Percentiles rank a stretch among this genome's conserved stretches.
Conservation (phyloP, 2,113 vertebrate species). For the Notarius quadriscutis region DNA sequence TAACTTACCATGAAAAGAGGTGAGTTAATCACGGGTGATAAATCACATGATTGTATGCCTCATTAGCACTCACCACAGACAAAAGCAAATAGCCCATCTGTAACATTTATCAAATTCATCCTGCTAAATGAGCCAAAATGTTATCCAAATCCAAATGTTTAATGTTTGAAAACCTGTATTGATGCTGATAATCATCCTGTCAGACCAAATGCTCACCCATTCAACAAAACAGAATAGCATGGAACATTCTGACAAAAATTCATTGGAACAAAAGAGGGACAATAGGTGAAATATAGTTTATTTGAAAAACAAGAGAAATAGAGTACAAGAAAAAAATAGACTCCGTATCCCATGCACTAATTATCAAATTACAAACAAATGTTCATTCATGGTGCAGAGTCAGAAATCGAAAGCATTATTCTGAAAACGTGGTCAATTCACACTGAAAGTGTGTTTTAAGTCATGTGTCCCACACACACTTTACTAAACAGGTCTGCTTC, state of each 20-base stretch:
- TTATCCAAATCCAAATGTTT: slow-evolving; percentile 6
- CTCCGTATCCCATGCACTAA: not conserved
- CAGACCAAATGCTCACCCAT: slow-evolving; percentile 3
- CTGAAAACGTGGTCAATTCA: not conserved
- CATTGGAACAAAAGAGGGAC: not conserved
- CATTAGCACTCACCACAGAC: not conserved
- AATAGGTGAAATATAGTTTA: not conserved
- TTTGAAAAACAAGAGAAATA: not conserved
- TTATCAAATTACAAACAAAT: not conserved
- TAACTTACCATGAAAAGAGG: slow-evolving; percentile 23
- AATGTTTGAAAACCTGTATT: not conserved
- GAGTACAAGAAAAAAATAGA: not conserved
- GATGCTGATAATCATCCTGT: slow-evolving; percentile 5
- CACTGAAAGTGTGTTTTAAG: not conserved
- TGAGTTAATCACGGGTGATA: slow-evolving; percentile 25
- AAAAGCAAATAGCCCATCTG: slow-evolving; percentile 29
- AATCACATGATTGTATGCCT: slow-evolving; percentile 18
- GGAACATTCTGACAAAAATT: not conserved
- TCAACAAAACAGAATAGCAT: not conserved
- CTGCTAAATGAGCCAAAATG: slow-evolving; percentile 13
- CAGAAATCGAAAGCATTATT: not conserved
- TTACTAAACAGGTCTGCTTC: not conserved
- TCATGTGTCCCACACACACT: not conserved
- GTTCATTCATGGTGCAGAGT: not conserved
- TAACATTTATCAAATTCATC: slow-evolving; percentile 32